Conservation (phyloP, 1,140 invertebrate genomes). For the Riptortus pedestris region DNA sequence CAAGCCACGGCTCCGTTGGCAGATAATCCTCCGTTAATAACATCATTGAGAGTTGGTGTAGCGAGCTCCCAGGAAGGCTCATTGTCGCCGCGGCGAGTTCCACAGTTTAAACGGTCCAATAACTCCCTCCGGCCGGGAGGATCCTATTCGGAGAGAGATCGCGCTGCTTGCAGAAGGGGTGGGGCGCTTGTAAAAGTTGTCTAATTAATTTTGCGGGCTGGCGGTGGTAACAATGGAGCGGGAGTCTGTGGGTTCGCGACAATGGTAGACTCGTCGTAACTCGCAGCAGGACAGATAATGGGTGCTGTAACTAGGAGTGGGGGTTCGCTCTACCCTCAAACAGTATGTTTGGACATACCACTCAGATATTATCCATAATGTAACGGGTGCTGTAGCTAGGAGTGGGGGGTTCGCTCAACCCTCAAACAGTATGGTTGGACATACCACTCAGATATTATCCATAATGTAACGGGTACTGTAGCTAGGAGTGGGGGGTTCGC, state of each 20-base stretch:
- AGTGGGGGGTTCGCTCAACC: no score
- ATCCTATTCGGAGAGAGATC: no score
- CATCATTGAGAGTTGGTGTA: not conserved
- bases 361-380: no score
- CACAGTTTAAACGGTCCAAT: constrained; percentile 6
- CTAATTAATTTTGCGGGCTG: constrained; percentile 25
- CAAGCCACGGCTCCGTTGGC: no score
- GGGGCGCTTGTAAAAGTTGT: constrained; percentile 24
- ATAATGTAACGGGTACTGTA: no score
- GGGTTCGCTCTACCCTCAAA: no score
- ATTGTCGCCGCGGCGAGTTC: not conserved
- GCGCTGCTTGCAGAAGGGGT: not conserved
- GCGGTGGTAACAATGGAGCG: constrained; percentile 9
- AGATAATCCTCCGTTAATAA: constrained; percentile 10
- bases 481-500: no score
- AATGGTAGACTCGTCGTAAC: constrained; percentile 23
- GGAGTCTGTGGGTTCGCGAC: constrained; percentile 12
- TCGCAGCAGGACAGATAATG: constrained; percentile 25
- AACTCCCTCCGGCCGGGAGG: not conserved
- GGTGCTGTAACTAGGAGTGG: no score
- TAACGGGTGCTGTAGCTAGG: no score
- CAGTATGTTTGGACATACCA: no score
- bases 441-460: no score
- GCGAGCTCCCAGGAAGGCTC: not conserved
- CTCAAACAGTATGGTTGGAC: no score